Evolutionary conservation across 2,797 vertebrate genomes (phyloP).

Genomic region (Cichlasoma orientale): DNA sequence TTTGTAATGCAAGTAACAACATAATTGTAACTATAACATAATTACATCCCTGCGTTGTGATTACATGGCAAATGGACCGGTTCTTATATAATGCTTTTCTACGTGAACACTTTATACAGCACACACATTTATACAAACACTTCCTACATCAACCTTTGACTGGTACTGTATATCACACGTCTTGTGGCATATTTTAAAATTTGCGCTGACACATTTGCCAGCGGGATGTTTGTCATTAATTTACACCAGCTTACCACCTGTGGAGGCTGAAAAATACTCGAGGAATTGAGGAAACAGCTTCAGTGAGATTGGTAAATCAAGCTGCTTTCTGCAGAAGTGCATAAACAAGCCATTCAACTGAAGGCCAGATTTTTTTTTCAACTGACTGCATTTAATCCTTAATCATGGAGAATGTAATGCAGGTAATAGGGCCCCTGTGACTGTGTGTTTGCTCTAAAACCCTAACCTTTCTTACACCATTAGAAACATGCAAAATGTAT

Average conservation of each 20-base stretch:
- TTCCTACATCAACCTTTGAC: no score
- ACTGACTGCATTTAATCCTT: constrained; percentile 46
- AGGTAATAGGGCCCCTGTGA: not conserved
- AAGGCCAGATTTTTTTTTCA: constrained; percentile 37
- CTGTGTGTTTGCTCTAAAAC: not conserved
- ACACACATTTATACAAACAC: no score
- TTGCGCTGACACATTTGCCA: not conserved
- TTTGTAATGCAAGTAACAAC: no score
- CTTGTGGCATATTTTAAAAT: constrained; percentile 12
- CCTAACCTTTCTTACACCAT: constrained; percentile 17
- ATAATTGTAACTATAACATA: no score
- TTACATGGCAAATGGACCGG: no score
- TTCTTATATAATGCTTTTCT: no score
- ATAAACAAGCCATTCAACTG: constrained; percentile 64
- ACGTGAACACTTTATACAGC: no score
- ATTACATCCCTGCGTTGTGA: no score
- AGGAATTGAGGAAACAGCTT: constrained; percentile 35
- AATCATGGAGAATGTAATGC: constrained; percentile 50
- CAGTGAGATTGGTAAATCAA: constrained; percentile 57
- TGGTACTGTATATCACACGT: not conserved
- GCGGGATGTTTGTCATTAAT: constrained; percentile 40
- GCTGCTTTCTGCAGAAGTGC: constrained; percentile 30
- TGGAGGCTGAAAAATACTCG: constrained; percentile 29
- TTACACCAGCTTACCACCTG: constrained; percentile 45
- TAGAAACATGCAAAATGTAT: constrained; percentile 9